Conservation (phyloP, 2,888 invertebrate species). For the Ischnura elegans region DNA sequence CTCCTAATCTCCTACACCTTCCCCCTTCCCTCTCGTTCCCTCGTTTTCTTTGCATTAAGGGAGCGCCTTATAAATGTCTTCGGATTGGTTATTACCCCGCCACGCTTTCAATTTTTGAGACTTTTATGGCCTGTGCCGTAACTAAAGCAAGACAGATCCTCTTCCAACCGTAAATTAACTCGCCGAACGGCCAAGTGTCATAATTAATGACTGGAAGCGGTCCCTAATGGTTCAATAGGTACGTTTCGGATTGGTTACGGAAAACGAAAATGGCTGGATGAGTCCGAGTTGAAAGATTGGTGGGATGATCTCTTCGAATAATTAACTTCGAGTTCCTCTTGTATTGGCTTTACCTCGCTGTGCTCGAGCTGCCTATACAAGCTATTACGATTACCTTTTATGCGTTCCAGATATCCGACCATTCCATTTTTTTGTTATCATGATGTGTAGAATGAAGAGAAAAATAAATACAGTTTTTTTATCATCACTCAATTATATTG, state of each 20-base stretch:
- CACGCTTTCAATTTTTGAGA: neutral
- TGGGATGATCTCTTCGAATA: no score
- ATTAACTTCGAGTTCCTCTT: no score
- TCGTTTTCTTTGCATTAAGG: neutral
- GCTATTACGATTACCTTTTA: no score
- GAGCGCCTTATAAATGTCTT: slow-evolving; percentile 24
- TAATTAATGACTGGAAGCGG: neutral
- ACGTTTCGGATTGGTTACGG: neutral
- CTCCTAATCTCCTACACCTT: neutral
- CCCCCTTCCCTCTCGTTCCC: neutral
- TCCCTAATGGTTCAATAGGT: neutral
- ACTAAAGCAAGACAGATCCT: slow-evolving; percentile 33
- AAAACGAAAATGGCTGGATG: neutral
- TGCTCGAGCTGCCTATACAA: no score
- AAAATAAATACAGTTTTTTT: no score
- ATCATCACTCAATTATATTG: no score
- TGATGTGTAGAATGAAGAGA: no score
- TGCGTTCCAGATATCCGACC: no score
- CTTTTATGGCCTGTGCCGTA: slow-evolving; percentile 57
- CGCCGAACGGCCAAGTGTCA: neutral
- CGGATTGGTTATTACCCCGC: slow-evolving; percentile 43
- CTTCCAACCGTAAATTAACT: neutral
- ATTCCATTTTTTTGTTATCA: no score
- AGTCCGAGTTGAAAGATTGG: neutral
- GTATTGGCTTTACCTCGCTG: no score